phyloP scores from a whole-genome alignment of 2,797 vertebrate species.

The Limosa lapponica region DNA sequence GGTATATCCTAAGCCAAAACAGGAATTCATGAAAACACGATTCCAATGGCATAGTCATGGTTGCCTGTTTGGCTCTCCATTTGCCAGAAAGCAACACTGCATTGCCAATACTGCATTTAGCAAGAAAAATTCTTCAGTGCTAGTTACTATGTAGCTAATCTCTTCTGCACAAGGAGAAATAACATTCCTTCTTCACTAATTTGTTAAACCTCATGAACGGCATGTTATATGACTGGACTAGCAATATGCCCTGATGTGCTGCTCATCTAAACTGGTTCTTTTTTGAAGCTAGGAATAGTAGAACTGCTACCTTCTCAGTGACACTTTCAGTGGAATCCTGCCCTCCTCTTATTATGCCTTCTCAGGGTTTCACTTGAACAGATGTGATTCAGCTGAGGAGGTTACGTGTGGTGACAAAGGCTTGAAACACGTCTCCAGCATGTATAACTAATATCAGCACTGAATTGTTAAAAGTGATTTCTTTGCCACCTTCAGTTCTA shows the following conservation, averaged over 20 bases:
- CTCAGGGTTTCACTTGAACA: background rate
- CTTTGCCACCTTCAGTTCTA: background rate
- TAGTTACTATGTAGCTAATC: background rate
- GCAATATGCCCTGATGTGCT: background rate
- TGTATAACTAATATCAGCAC: background rate
- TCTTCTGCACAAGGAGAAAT: background rate
- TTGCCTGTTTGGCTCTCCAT: background rate
- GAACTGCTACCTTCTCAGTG: background rate
- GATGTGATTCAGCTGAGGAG: background rate
- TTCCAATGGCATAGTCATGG: background rate
- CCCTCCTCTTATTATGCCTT: background rate
- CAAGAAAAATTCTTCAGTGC: background rate
- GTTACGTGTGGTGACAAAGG: background rate
- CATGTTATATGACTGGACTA: background rate
- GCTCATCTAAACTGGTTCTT: background rate
- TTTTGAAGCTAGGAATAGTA: background rate
- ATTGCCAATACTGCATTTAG: background rate
- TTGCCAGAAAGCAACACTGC: background rate
- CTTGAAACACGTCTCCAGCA: background rate
- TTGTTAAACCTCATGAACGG: background rate
- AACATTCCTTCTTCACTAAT: background rate
- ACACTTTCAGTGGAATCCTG: background rate
- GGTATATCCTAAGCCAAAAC: background rate
- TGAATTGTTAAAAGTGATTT: background rate
- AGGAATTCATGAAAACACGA: background rate